Percentiles rank a stretch among this genome's conserved stretches.
These are phyloP conservation scores for Prorops nasuta DNA, from an alignment of 1,140 invertebrate species.

Conservation along the genomic window DNA sequence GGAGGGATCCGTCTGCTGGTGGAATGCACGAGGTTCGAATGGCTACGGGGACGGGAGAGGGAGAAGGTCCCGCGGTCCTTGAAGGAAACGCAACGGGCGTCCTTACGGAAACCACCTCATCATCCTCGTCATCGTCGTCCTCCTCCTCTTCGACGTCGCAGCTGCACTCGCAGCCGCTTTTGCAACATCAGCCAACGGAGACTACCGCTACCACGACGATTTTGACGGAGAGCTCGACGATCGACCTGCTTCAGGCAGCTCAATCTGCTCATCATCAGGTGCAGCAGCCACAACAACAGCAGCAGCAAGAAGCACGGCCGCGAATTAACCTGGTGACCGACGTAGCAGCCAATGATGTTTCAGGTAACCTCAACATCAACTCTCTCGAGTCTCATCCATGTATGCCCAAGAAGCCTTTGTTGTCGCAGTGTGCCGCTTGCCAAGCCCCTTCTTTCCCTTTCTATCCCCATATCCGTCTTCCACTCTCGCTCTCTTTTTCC, in stretches of 20 bases:
- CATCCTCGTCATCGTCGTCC: slow-evolving; percentile 19
- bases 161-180: too few relatives aligned
- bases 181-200: too few relatives aligned
- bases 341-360: slow-evolving; percentile 20
- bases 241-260: slow-evolving; percentile 16
- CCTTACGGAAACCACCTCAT: slow-evolving; percentile 30
- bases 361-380: slow-evolving; percentile 29
- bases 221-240: slow-evolving; percentile 1
- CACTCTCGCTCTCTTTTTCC: slow-evolving; percentile 4
- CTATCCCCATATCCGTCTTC: not conserved
- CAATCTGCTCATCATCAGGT: slow-evolving; percentile 27
- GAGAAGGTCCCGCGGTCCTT: slow-evolving; percentile 29
- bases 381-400: slow-evolving; percentile 9
- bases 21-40: slow-evolving; percentile 47
- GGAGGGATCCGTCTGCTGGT: slow-evolving; percentile 18
- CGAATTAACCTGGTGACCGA: slow-evolving; percentile 21
- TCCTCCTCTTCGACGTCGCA: not conserved
- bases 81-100: slow-evolving; percentile 24
- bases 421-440: slow-evolving; percentile 33
- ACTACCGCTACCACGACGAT: slow-evolving; percentile 15
- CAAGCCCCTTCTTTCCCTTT: slow-evolving; percentile 11
- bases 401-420: slow-evolving; percentile 22
- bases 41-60: slow-evolving; percentile 34
- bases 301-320: slow-evolving; percentile 15
- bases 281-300: slow-evolving; percentile 17